Conservation (phyloP, 2,113 vertebrate genomes). For the Carettochelys insculpta region DNA sequence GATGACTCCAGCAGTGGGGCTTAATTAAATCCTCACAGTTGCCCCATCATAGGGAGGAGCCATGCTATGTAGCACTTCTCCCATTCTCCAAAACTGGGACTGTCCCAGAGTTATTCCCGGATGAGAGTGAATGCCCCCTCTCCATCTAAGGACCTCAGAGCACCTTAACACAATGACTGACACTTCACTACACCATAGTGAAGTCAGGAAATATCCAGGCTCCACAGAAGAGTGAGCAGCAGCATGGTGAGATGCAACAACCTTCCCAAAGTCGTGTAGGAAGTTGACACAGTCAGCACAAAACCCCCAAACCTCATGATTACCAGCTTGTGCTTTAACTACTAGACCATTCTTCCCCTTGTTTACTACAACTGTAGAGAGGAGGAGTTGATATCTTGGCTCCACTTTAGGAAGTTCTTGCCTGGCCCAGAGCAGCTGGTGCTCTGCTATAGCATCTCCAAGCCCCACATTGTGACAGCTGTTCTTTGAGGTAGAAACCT, state of each 20-base stretch:
- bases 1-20: slow-evolving; percentile 29
- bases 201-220: background rate
- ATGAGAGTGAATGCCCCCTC: background rate
- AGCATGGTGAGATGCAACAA: background rate
- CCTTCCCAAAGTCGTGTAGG: background rate
- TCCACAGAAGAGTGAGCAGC: background rate
- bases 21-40: slow-evolving; percentile 52
- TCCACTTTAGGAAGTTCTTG: slow-evolving; percentile 38
- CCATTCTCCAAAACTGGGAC: background rate
- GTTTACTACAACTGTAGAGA: background rate
- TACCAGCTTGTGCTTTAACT: background rate
- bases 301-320: background rate
- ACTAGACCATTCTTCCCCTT: background rate
- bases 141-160: background rate
- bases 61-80: background rate
- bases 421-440: background rate
- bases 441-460: background rate
- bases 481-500: background rate
- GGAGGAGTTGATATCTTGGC: background rate
- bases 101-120: background rate
- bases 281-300: background rate
- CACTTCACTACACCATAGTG: background rate
- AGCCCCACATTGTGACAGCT: background rate
- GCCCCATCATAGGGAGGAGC: background rate
- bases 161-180: background rate